phyloP scores from a whole-genome alignment of 23 tunicate genomes.

The Halocynthia aurantium region DNA sequence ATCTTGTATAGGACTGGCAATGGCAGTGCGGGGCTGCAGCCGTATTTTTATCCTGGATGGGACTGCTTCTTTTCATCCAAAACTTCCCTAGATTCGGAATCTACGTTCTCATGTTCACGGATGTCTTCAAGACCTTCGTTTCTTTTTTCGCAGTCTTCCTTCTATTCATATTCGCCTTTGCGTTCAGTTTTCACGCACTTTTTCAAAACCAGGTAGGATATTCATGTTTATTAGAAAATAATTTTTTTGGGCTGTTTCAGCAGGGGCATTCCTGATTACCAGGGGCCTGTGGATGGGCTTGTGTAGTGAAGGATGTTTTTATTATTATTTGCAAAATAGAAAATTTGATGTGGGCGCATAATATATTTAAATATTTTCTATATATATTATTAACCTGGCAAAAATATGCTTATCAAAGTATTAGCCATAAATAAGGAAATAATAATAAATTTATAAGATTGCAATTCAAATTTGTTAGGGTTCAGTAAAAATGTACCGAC shows the following conservation, averaged over 20 bases:
- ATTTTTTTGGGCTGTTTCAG: too few species aligned
- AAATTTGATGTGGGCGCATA: not conserved
- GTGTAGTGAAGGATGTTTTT: too few species aligned
- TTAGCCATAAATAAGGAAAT: too few species aligned
- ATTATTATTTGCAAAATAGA: not conserved
- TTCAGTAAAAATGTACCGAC: too few species aligned
- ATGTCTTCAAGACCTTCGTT: constrained; percentile 64
- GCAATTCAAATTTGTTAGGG: too few species aligned
- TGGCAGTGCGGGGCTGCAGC: constrained; percentile 94
- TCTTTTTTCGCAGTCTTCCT: constrained; percentile 78
- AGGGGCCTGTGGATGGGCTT: too few species aligned
- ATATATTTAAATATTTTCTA: too few species aligned
- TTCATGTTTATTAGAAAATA: not conserved
- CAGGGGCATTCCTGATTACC: too few species aligned
- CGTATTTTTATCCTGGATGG: constrained; percentile 87
- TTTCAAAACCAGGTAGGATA: constrained; percentile 80
- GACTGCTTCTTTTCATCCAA: constrained; percentile 84
- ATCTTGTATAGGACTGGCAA: constrained; percentile 76
- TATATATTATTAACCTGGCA: too few species aligned
- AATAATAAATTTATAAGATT: too few species aligned
- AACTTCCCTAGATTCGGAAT: constrained; percentile 90
- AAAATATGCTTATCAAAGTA: too few species aligned
- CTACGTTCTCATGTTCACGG: constrained; percentile 89
- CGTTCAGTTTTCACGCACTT: constrained; percentile 82
- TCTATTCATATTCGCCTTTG: constrained; percentile 88